Evolutionary conservation across 2,888 invertebrate species (phyloP).

Genomic region (Therioaphis trifolii): DNA sequence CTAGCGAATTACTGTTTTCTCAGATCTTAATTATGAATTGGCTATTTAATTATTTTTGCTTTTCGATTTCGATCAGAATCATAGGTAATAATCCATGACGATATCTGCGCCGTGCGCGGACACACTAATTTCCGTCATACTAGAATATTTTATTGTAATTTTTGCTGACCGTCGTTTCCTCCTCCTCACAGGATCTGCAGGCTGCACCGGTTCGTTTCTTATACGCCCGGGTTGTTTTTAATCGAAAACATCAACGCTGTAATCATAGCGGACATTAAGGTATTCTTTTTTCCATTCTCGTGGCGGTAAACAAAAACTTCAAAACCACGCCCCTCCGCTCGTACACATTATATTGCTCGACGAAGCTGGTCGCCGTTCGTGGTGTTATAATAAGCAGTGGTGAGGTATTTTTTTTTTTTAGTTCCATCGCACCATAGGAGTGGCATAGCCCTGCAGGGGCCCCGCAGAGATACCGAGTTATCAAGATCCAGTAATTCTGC

Average conservation of each 20-base stretch:
- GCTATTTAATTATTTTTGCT: background rate
- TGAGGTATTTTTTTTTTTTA: background rate
- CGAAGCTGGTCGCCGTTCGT: background rate
- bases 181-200: background rate
- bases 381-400: background rate
- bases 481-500: slow-evolving; percentile 38
- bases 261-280: slow-evolving; percentile 33
- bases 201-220: background rate
- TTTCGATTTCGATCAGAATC: background rate
- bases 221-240: slow-evolving; percentile 23
- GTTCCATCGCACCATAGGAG: background rate
- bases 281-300: slow-evolving; percentile 23
- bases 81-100: background rate
- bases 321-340: slow-evolving; percentile 47
- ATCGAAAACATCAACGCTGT: slow-evolving; percentile 49
- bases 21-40: background rate
- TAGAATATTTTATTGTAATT: slow-evolving; percentile 28
- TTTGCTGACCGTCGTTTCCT: slow-evolving; percentile 22
- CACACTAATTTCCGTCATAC: slow-evolving; percentile 11
- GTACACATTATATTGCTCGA: background rate
- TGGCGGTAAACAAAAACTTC: slow-evolving; percentile 21
- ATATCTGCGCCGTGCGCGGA: background rate
- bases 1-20: background rate
- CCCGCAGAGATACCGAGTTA: slow-evolving; percentile 30
- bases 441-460: slow-evolving; percentile 32